phyloP scores from a whole-genome alignment of 2,888 invertebrate genomes.

The Latheticus oryzae region DNA sequence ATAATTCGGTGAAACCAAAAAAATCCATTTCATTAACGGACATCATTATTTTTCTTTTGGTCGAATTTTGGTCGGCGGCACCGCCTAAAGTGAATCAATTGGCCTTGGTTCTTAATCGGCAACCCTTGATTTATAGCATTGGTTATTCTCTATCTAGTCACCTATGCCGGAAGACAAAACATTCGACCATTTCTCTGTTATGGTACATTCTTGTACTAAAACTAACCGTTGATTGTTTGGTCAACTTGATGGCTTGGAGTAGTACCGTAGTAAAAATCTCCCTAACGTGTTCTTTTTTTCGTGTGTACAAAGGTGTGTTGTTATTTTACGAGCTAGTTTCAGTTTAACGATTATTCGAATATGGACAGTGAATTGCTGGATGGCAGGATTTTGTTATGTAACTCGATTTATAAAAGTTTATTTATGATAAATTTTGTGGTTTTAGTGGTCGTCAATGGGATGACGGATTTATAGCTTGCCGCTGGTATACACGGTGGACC shows the following conservation, averaged over 20 bases:
- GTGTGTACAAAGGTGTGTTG: constrained; percentile 48
- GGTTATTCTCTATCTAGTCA: constrained; percentile 53
- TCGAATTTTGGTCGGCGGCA: constrained; percentile 37
- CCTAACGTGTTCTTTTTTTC: constrained; percentile 44
- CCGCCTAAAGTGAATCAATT: constrained; percentile 45
- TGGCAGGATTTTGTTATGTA: constrained; percentile 44
- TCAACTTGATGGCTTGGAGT: constrained; percentile 44
- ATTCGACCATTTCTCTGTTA: constrained; percentile 44
- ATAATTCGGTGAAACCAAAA: constrained; percentile 6
- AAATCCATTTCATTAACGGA: constrained; percentile 7
- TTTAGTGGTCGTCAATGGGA: too few species aligned
- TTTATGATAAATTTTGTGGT: constrained; percentile 38
- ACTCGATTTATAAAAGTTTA: constrained; percentile 42
- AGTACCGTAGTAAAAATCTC: constrained; percentile 51
- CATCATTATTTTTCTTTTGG: too few species aligned
- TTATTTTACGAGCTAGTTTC: constrained; percentile 49
- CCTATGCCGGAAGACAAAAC: constrained; percentile 54
- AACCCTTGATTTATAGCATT: constrained; percentile 54
- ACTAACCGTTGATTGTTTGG: constrained; percentile 32
- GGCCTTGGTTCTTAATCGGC: constrained; percentile 54
- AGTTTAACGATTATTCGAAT: constrained; percentile 43
- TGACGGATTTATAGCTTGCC: too few species aligned
- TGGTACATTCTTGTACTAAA: constrained; percentile 1
- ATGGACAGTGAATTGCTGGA: constrained; percentile 32
- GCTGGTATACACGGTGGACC: too few species aligned